Conservation (phyloP, 1,140 invertebrate species). For the Oedothorax gibbosus region DNA sequence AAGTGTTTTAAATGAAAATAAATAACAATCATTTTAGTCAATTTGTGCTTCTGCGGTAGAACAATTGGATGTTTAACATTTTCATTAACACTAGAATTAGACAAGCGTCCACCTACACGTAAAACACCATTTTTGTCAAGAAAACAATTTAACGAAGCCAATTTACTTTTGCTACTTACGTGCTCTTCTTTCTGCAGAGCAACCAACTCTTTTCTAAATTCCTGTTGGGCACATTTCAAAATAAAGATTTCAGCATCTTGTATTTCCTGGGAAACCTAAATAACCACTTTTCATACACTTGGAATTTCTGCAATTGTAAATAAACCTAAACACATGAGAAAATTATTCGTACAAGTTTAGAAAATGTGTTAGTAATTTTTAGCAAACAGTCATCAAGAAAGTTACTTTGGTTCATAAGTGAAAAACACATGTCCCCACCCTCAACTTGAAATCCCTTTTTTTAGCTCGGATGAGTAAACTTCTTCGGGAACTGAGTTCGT, state of each 20-base stretch:
- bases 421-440: neutral
- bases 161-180: neutral
- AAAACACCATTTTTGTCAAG: conserved; percentile 17
- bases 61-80: conserved; percentile 26
- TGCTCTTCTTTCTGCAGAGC: neutral
- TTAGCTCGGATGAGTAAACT: neutral
- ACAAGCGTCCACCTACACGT: conserved; percentile 15
- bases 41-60: conserved; percentile 7
- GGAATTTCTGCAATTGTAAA: neutral
- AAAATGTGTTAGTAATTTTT: neutral
- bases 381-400: neutral
- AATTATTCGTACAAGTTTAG: neutral
- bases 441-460: neutral
- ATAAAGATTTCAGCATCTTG: neutral
- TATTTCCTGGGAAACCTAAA: neutral
- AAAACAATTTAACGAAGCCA: neutral
- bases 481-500: neutral
- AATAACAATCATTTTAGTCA: neutral
- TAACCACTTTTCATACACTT: neutral
- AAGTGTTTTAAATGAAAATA: conserved; percentile 17
- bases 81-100: conserved; percentile 1
- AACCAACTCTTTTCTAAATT: neutral
- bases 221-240: neutral
- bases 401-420: neutral
- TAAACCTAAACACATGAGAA: neutral